Evolutionary conservation across 2,797 vertebrate species (phyloP).

Genomic region (Takifugu ocellatus): DNA sequence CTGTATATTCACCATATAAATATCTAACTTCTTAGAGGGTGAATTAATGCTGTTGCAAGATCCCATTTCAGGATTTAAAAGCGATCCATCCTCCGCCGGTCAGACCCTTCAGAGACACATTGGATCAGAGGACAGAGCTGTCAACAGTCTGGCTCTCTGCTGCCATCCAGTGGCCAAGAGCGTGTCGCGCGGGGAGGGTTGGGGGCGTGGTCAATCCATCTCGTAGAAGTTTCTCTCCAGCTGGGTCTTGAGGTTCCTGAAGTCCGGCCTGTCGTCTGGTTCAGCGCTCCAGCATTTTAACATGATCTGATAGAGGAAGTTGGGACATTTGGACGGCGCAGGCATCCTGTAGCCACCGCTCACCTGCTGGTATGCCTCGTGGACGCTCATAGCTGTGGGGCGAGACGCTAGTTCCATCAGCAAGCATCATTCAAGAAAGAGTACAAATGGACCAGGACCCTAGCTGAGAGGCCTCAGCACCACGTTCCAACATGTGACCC

Average conservation of each 20-base stretch:
- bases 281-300: constrained; percentile 69
- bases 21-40: no score
- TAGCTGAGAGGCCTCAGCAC: no score
- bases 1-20: no score
- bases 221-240: constrained; percentile 61
- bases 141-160: constrained; percentile 1
- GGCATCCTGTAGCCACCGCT: constrained; percentile 71
- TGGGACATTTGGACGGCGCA: constrained; percentile 64
- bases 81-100: no score
- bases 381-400: constrained; percentile 50
- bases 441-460: no score
- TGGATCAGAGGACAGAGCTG: no score
- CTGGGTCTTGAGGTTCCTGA: constrained; percentile 54
- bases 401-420: no score
- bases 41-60: no score
- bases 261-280: constrained; percentile 67
- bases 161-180: constrained; percentile 1
- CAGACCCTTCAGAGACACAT: no score
- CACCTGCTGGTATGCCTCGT: constrained; percentile 61
- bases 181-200: neutral
- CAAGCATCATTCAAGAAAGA: no score
- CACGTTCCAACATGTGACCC: neutral
- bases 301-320: constrained; percentile 70
- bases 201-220: constrained; percentile 13
- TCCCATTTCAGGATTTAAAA: no score